Conservation (phyloP, 2,888 invertebrate species). For the Drosophila mulleri region DNA sequence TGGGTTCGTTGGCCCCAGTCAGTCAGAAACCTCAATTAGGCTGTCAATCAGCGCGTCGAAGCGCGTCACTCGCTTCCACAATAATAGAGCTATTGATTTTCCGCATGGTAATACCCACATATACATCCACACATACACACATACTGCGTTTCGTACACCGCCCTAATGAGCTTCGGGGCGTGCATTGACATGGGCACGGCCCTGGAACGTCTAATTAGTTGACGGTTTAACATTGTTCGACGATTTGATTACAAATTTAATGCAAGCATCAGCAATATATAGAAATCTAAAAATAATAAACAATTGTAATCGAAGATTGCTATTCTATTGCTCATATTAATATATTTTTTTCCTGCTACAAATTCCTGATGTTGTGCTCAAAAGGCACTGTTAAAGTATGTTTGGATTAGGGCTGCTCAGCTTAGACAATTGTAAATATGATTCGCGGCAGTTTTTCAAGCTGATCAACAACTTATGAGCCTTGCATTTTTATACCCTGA, state of each 20-base stretch:
- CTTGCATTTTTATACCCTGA: neutral
- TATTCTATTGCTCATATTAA: neutral
- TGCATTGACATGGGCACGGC: conserved; percentile 43
- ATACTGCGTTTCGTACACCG: neutral
- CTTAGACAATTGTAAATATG: neutral
- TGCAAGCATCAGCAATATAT: neutral
- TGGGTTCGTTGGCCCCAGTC: conserved; percentile 62
- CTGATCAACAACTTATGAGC: too few species aligned
- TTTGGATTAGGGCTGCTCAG: neutral
- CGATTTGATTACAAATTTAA: conserved; percentile 28
- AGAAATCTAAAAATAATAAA: conserved; percentile 2
- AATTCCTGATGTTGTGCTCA: neutral
- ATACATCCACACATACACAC: neutral
- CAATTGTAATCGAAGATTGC: neutral
- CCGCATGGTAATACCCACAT: neutral
- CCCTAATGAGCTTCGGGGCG: conserved; percentile 53
- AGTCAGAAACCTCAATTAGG: conserved; percentile 74
- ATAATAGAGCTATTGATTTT: conserved; percentile 78
- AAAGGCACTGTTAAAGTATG: neutral
- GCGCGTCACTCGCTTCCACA: conserved; percentile 40
- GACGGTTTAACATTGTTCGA: conserved; percentile 26
- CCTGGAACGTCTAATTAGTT: conserved; percentile 70
- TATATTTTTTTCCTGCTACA: neutral
- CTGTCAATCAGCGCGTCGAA: conserved; percentile 71
- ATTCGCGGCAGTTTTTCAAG: neutral